Evolutionary conservation across 2,113 vertebrate genomes (phyloP).

Genomic region (Megalops atlanticus): DNA sequence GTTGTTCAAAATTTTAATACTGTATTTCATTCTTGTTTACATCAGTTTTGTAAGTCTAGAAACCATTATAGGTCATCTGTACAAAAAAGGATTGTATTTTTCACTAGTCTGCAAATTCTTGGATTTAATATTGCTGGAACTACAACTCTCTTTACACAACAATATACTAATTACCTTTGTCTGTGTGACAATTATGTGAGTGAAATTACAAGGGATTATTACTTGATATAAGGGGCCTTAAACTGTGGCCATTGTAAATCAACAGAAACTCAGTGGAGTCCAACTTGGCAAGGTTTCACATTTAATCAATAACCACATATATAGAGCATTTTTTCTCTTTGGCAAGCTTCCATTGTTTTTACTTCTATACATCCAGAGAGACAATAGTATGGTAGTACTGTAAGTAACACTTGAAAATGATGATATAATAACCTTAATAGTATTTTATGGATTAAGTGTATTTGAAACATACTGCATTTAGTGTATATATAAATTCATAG

Average conservation of each 20-base stretch:
- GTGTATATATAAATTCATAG: no score
- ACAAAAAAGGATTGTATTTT: constrained; percentile 65
- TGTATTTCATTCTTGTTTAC: constrained; percentile 14
- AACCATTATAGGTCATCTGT: constrained; percentile 66
- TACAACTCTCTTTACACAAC: no score
- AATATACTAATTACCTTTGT: no score
- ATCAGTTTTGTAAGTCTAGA: constrained; percentile 63
- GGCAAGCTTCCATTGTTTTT: constrained; percentile 30
- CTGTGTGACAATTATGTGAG: no score
- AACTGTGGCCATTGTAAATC: neutral
- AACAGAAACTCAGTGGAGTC: neutral
- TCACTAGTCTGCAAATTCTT: constrained; percentile 55
- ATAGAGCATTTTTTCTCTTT: constrained; percentile 32
- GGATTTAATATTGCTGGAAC: constrained; percentile 53
- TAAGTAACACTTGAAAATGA: no score
- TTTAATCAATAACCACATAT: constrained; percentile 41
- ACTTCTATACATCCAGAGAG: neutral
- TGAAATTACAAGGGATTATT: no score
- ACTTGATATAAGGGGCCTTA: no score
- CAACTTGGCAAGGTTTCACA: constrained; percentile 28
- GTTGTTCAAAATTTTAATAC: constrained; percentile 5
- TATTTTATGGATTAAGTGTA: no score
- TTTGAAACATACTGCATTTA: no score
- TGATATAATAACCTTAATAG: no score
- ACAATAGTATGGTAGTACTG: no score